Base-by-base conservation (phyloP, 1,140 invertebrate species). In the Brevipalpus yothersi region DNA sequence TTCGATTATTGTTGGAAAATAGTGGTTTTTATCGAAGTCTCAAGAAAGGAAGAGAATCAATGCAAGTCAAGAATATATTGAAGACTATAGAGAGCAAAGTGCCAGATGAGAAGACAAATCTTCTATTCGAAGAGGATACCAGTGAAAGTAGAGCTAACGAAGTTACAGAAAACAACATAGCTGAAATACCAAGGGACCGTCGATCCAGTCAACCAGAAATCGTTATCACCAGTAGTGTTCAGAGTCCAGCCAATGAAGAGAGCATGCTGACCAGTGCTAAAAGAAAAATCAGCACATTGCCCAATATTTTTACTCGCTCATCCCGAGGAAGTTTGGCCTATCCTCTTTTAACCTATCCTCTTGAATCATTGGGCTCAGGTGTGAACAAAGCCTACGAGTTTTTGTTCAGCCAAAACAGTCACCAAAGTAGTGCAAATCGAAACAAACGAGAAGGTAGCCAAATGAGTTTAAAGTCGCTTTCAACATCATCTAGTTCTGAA, bases 311-410 rank as follows among this genome's bases (percentile, higher is more conserved):
- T 17, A 19, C 49, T 10, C 49, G 49, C 10, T 82, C 78, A 70
- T 80, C 79, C 63, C 74, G 80, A 64, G 80, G 80, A 61, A 83
- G 81, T 72, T 80, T 83, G 60, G 80, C 82, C 63, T 81, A 85
- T 70, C 82, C 82, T 8, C 72, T 83, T 62, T 41, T 62, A 17
- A 60, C 62, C 40, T 60, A 62, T 39, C 67, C 62, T 47, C 53
- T 67, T 13, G 64, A 67, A 58, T 64, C 65, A 49, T 61, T 63
- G 21, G 63, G 42, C 3, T 57, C 47, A 8, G 49, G 58, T 41
- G 58, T 59, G 23, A 59, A 59, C 10, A 59, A 59, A 47, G 58
- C 58, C 8, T 58, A 51, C 41, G 58, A 39, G 31, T 58, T 49
- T 23, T 31, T 58, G 2, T 58, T 58, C 13, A 47, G 41, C 15